Conservation (phyloP, 1,140 invertebrate species). For the Tetramorium parvispinum region DNA sequence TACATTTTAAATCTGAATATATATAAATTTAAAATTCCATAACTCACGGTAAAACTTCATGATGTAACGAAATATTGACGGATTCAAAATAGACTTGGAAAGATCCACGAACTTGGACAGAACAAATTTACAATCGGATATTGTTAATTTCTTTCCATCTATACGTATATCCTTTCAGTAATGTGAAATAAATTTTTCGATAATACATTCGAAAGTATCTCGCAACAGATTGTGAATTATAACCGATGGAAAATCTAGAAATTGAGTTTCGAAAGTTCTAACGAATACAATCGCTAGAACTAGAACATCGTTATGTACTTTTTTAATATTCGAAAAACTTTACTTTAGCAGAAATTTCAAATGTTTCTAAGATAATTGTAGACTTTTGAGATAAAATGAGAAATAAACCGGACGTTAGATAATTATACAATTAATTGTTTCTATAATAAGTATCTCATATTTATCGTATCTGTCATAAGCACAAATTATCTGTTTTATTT, state of each 20-base stretch:
- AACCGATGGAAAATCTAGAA: not conserved
- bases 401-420: not conserved
- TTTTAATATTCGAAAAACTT: not conserved
- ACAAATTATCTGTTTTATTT: slow-evolving; percentile 18
- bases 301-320: not conserved
- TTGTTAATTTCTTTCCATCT: not conserved
- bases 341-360: not conserved
- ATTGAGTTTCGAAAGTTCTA: not conserved
- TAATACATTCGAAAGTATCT: not conserved
- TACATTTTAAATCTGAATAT: not conserved
- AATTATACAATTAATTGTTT: not conserved
- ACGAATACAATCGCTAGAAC: not conserved
- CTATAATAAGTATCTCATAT: not conserved
- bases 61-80: not conserved
- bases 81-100: slow-evolving; percentile 11
- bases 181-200: not conserved
- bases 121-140: not conserved
- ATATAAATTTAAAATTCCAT: slow-evolving; percentile 2
- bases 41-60: not conserved
- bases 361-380: not conserved
- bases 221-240: not conserved
- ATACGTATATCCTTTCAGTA: not conserved
- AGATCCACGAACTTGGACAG: not conserved
- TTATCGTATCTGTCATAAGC: slow-evolving; percentile 19
- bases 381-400: not conserved